phyloP scores from a whole-genome alignment of 2,888 invertebrate species.

The Microctonus hyperodae region DNA sequence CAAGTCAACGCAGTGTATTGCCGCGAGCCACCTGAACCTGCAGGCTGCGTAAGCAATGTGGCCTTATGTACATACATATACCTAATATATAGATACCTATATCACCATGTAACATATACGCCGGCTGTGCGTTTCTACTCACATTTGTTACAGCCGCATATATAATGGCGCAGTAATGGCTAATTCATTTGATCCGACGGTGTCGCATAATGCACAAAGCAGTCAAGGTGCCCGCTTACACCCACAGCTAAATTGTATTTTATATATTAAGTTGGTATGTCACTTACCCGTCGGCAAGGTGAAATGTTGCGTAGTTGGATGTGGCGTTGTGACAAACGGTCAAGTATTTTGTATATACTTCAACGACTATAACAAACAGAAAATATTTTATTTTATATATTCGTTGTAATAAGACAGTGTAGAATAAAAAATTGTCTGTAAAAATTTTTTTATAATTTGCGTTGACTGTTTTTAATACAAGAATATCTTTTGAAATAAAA shows the following conservation, averaged over 20 bases:
- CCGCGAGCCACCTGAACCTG: slow-evolving; percentile 61
- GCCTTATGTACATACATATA: slow-evolving; percentile 6
- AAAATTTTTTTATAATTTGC: no score
- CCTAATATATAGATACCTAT: slow-evolving; percentile 23
- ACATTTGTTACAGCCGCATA: slow-evolving; percentile 46
- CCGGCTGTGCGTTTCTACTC: slow-evolving; percentile 52
- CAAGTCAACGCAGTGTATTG: slow-evolving; percentile 44
- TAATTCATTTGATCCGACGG: slow-evolving; percentile 51
- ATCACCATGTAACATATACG: slow-evolving; percentile 46
- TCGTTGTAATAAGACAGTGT: not conserved
- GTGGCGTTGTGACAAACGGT: not conserved
- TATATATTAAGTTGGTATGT: slow-evolving; percentile 32
- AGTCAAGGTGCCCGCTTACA: slow-evolving; percentile 9
- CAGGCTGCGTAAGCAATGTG: slow-evolving; percentile 44
- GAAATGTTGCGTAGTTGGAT: slow-evolving; percentile 30
- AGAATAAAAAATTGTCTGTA: no score
- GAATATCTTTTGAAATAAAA: no score
- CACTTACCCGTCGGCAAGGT: slow-evolving; percentile 25
- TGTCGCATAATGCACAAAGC: slow-evolving; percentile 21
- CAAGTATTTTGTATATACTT: slow-evolving; percentile 1
- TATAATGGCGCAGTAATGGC: slow-evolving; percentile 52
- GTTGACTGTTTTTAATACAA: no score
- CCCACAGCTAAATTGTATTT: slow-evolving; percentile 19
- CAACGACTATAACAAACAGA: not conserved
- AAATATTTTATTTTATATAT: not conserved